Evolutionary conservation across 1,140 invertebrate genomes (phyloP), one percentile per base, ranked within the genome.

Genomic region (Odontomachus brunneus): DNA sequence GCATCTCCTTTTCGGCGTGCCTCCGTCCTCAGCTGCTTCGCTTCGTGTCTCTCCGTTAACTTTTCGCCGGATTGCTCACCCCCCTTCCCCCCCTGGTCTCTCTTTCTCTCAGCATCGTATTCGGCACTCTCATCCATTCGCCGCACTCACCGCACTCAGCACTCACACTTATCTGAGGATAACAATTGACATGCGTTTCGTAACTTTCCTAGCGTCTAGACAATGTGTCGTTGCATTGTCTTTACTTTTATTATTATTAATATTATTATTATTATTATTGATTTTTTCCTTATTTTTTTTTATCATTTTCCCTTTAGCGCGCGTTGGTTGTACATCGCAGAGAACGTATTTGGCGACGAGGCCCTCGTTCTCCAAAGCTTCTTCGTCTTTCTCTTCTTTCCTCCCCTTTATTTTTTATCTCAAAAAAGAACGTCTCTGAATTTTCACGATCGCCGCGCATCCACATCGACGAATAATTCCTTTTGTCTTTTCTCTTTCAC

Each of bases 101-200:
- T 55, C 57, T 72, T 14, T 55, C 57, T 59, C 22, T 66, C 86
- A 76, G 14, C 59, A 38, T 60, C 69, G 38, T 82, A 78, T 63
- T 84, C 65, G 73, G 65, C 38, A 44, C 63, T 78, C 63, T 69
- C 75, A 76, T 65, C 55, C 49, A 75, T 66, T 69, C 75, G 67
- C 62, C 74, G 69, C 82, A 81, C 26, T 78, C 89, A 84, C 65
- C 67, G 69, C 73, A 89, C 71, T 57, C 75, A 57, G 48, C 87
- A 90, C 74, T 85, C 89, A 88, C 72, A 90, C 87, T 91, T 90
- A 92, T 90, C 88, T 90, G 88, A 92, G 88, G 88, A 86, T 90
- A 91, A 90, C 89, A 92, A 93, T 93, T 93, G 92, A 93, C 91
- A 93, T 92, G 85, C 91, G 91, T 93, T 92, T 93, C 90, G 76